Evolutionary conservation across 2,113 vertebrate genomes (phyloP), one percentile per base, ranked within the genome.

Genomic region (Myiopsitta monachus): DNA sequence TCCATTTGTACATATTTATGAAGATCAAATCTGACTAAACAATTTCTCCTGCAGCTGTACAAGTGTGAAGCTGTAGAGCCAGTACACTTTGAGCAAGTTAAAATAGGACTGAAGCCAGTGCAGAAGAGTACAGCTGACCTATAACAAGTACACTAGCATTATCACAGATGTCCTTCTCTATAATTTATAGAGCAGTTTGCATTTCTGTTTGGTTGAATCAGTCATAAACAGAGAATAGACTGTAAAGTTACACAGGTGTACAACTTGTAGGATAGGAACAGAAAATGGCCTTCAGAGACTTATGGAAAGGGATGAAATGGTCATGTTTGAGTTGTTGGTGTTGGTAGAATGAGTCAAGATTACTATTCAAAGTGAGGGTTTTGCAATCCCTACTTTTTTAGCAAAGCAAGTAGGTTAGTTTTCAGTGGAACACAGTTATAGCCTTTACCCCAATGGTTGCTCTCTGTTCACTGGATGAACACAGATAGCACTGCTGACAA

Each of bases 121-220:
- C n/a, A 77, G 78, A 61, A 44, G 33, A 73, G 30, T 44, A 73
- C 39, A 80, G 47, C 15, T 77, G 81, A 62, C 27, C 84, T 78
- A 9, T 14, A 63, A n/a, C 41, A 80, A 95, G 39, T n/a, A n/a
- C 38, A 36, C 27, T 30, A 82, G 10, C 39, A 41, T n/a, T 89
- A 80, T 33, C 59, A 83, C 75, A 77, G 67, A 83, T 96, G 92
- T 83, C 31, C 39, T 80, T 57, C 38, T 95, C 67, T 73, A 77
- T 93, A 93, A 96, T 90, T 88, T 73, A 94, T 88, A 67, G 55
- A 74, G 49, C 41, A 86, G 33, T 92, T 88, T 96, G 90, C 51
- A 67, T n/a, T 90, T 87, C 87, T 95, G 75, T 83, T 83, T 36
- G 30, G 33, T 63, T 92, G 52, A 88, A 90, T 91, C 64, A 79